A percentile compares a stretch with the other conserved stretches of the same genome.
These are phyloP conservation scores for Malacoraja senta DNA, from an alignment of 2,797 vertebrate genomes.

Conservation along the genomic window DNA sequence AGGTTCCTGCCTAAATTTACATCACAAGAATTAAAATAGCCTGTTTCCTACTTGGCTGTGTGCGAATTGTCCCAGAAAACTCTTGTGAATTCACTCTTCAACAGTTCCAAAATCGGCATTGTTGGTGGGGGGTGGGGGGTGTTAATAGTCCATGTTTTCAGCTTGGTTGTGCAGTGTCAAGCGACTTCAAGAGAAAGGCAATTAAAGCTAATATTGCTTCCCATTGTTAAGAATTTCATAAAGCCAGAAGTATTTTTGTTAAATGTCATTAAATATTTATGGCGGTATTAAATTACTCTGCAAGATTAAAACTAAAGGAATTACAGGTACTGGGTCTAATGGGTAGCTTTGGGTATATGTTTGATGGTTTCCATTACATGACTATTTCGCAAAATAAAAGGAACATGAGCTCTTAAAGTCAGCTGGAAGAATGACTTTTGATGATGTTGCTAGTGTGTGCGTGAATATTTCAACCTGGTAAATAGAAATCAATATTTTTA, in stretches of 20 bases:
- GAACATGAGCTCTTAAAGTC: neutral
- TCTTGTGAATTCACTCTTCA: too few species aligned
- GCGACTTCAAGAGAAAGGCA: neutral
- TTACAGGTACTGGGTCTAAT: neutral
- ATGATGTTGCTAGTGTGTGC: neutral
- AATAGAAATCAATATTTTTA: neutral
- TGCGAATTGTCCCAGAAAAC: too few species aligned
- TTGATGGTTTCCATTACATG: neutral
- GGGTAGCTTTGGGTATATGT: neutral
- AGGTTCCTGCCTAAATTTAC: too few species aligned
- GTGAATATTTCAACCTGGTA: constrained; percentile 5
- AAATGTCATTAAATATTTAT: neutral
- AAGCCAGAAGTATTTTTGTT: neutral
- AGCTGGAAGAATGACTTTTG: neutral
- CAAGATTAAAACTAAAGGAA: neutral
- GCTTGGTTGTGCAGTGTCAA: too few species aligned
- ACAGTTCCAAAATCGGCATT: neutral
- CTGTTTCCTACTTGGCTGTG: too few species aligned
- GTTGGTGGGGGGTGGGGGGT: neutral
- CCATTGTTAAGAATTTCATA: neutral
- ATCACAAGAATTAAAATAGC: too few species aligned
- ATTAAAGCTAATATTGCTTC: neutral
- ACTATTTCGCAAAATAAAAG: neutral
- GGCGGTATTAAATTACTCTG: neutral
- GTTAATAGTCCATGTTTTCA: neutral